A percentile compares a stretch with the other conserved stretches of the same genome.
Conservation (phyloP, 2,797 vertebrate genomes). For the Sciaenops ocellatus region DNA sequence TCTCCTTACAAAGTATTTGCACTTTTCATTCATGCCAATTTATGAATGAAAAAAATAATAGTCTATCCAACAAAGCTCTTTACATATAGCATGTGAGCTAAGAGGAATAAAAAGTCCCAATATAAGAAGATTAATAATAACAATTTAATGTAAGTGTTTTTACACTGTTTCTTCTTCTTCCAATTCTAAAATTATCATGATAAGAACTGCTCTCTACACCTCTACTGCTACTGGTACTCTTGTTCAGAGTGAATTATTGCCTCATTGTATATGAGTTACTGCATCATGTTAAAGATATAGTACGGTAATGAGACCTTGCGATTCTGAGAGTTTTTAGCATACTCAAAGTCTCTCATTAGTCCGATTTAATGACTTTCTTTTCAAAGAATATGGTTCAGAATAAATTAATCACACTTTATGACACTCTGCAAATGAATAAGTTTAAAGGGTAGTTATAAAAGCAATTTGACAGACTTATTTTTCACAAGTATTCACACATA, state of each 20-base stretch:
- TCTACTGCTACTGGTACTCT: not conserved
- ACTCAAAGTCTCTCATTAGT: constrained; percentile 25
- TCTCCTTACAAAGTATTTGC: too few relatives aligned
- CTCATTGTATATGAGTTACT: not conserved
- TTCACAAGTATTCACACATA: constrained; percentile 2
- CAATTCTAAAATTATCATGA: too few relatives aligned
- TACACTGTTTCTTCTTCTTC: not conserved
- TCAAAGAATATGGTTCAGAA: constrained; percentile 1
- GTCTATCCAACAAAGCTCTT: too few relatives aligned
- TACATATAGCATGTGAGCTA: not conserved
- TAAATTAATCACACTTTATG: constrained; percentile 3
- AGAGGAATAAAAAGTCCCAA: too few relatives aligned
- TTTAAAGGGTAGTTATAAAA: constrained; percentile 34
- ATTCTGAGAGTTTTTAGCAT: constrained; percentile 3
- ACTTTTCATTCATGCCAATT: too few relatives aligned
- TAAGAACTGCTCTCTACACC: not conserved
- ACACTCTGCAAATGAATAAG: constrained; percentile 30
- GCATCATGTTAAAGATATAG: not conserved
- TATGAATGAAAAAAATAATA: too few relatives aligned
- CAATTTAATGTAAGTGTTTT: not conserved
- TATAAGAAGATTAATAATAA: not conserved
- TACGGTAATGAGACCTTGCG: not conserved
- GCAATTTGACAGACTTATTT: constrained; percentile 31
- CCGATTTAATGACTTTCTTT: constrained; percentile 31
- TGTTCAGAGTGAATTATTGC: constrained; percentile 3